phyloP scores from a whole-genome alignment of 1,140 invertebrate species.

The Drosophila varians region DNA sequence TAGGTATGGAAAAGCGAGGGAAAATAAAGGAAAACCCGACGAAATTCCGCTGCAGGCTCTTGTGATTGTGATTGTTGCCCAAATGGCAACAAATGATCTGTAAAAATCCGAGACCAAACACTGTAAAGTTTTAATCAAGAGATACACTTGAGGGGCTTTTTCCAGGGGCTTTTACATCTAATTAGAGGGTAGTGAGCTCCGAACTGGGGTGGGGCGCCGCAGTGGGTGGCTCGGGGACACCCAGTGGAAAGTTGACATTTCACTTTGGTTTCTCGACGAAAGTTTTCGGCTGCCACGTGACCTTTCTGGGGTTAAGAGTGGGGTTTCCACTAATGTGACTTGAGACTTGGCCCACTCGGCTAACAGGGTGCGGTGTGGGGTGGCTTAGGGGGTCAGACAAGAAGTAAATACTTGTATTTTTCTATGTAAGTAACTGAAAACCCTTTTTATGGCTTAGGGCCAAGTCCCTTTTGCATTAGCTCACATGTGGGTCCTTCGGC shows the following conservation, averaged over 20 bases:
- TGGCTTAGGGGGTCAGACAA: slow-evolving; percentile 29
- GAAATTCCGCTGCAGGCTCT: background rate
- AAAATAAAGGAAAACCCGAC: background rate
- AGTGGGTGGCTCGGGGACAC: slow-evolving; percentile 1
- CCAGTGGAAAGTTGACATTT: slow-evolving; percentile 55
- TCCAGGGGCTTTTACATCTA: slow-evolving; percentile 62
- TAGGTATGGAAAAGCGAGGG: background rate
- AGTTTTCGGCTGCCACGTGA: slow-evolving; percentile 36
- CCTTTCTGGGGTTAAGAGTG: slow-evolving; percentile 37
- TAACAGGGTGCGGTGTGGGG: background rate
- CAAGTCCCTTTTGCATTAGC: slow-evolving; percentile 67
- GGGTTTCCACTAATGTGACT: slow-evolving; percentile 62
- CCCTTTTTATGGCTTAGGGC: slow-evolving; percentile 62
- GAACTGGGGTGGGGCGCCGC: background rate
- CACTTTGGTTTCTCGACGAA: slow-evolving; percentile 21
- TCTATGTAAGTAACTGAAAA: slow-evolving; percentile 36
- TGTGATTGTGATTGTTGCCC: slow-evolving; percentile 48
- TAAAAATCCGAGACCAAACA: slow-evolving; percentile 58
- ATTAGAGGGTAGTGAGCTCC: slow-evolving; percentile 44
- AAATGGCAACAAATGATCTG: slow-evolving; percentile 70
- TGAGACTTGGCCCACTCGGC: slow-evolving; percentile 28
- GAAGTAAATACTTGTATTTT: slow-evolving; percentile 69
- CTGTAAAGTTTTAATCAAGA: slow-evolving; percentile 72
- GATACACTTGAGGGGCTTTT: slow-evolving; percentile 40
- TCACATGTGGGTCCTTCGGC: slow-evolving; percentile 27